Evolutionary conservation across 30 jellyfish, hydroid and myxozoan species (phyloP), one percentile per base, ranked within the genome.

Genomic region (Chironex yamaguchii): DNA sequence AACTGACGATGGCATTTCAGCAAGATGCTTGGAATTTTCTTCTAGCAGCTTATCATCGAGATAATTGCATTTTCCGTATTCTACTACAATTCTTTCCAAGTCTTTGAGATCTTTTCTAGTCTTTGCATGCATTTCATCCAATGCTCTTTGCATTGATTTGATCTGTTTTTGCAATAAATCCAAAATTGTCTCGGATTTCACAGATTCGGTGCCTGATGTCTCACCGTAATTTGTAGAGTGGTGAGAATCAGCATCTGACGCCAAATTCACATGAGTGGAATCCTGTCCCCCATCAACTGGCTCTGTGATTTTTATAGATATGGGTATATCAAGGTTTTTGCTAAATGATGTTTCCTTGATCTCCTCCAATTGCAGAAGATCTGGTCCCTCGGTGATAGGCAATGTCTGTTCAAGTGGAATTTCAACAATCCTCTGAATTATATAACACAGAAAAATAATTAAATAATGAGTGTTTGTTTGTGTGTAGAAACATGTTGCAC

Each of bases 111-210:
- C 96, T 49, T 84, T 92, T 62, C 71, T 83, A 29, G 97, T 72
- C 35, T 84, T 90, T 23, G 81, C 26, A 28, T 90, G 84, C 90
- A 83, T 84, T 0, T 83, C 95, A 62, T 90, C 97, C 29, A 90
- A 53, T 27, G 75, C 58, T 6, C 66, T 69, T 75, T 71, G 77
- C 97, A 90, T 90, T 1, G 52, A 49, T 11, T 76, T 62, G 11
- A 87, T 63, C 67, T 90, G 97, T 48, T 76, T 82, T 53, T 75
- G 96, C 24, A 90, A 66, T 25, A 84, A 51, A 24, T 34, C 17
- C 12, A 83, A 52, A n/a, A 89, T 31, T 3, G 89, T 30, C 34
- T 72, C 86, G 28, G 52, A 33, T 24, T 90, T 89, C 22, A 58
- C 77, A 29, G 20, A 2, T 30, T 29, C 49, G 31, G 17, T 75